Base-by-base conservation (phyloP, 2,888 invertebrate genomes). In the Masnerella sp. region DNA sequence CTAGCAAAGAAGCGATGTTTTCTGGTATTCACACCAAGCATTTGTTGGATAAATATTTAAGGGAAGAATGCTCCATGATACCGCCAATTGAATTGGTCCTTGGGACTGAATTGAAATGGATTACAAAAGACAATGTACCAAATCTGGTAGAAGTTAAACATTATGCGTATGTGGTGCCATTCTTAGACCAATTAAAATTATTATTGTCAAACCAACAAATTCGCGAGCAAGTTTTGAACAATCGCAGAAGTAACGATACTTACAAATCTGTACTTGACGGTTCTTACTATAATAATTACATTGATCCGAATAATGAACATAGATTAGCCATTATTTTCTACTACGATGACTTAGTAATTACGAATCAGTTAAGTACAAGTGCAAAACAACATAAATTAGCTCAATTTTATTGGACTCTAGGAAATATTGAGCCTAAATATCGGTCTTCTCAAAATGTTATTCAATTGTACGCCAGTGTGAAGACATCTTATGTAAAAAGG, bases 141-240 rank as follows among this genome's bases (percentile, higher is more conserved):
- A 34, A 45, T 20, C 18, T 58, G n/a, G 11, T 43, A n/a, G 43
- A 65, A 22, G 62, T 69, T 11, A 8, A 68, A 3, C 28, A 68
- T 25, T 28, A 43, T 45, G 76, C 72, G 9, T 75, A 70, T 40
- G 34, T 70, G 14, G 54, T 78, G 7, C 72, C 76, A 5, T 71
- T 78, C 42, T 15, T 75, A 1, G 38, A 67, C 0, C 71, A 71
- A 51, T 69, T 78, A 30, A 47, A 30, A 20, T 2, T 47, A 9
- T 28, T 47, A n/a, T 17, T 47, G 2, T 30, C 28, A 47, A 47
- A 47, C 8, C 22, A 43, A 15, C 22, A 43, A 43, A n/a, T 45
- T n/a, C n/a, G n/a, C n/a, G n/a, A n/a, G n/a, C n/a, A n/a, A n/a
- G n/a, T n/a, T n/a, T n/a, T n/a, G n/a, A n/a, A n/a, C n/a, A n/a